phyloP scores from a whole-genome alignment of 2,797 vertebrate species.

The Simalia tracyae region DNA sequence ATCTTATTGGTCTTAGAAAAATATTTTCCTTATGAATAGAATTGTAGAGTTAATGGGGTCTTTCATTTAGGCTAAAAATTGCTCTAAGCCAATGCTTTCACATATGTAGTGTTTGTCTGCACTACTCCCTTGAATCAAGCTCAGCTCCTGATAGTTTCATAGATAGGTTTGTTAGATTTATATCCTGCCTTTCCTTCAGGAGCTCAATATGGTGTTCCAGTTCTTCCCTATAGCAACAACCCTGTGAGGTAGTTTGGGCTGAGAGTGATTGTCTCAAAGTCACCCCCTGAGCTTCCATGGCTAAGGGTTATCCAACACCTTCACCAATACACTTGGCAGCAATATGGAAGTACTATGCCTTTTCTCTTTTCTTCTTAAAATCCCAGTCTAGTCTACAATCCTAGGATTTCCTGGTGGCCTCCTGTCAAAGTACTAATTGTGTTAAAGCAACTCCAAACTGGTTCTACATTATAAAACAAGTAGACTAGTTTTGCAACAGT shows the following conservation, averaged over 20 bases:
- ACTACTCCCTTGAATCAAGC: not conserved
- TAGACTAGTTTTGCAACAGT: not conserved
- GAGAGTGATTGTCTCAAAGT: not conserved
- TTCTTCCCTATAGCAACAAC: not conserved
- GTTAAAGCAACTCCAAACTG: not conserved
- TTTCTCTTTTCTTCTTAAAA: not conserved
- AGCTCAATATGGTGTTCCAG: not conserved
- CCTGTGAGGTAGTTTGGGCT: not conserved
- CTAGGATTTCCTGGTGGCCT: not conserved
- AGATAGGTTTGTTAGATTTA: not conserved
- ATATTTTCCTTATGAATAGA: not conserved
- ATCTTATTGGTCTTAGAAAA: not conserved
- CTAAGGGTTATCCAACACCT: not conserved
- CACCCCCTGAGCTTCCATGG: not conserved
- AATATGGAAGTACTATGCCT: not conserved
- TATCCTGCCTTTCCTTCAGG: not conserved
- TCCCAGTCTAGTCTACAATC: not conserved
- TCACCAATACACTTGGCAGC: not conserved
- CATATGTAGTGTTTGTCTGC: not conserved
- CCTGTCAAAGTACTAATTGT: not conserved
- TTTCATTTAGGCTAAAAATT: not conserved
- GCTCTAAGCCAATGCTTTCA: not conserved
- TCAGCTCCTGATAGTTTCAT: not conserved
- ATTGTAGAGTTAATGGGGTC: not conserved
- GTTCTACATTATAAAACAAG: not conserved